Base-by-base conservation (phyloP, 2,113 vertebrate genomes). In the Nerophis lumbriciformis region DNA sequence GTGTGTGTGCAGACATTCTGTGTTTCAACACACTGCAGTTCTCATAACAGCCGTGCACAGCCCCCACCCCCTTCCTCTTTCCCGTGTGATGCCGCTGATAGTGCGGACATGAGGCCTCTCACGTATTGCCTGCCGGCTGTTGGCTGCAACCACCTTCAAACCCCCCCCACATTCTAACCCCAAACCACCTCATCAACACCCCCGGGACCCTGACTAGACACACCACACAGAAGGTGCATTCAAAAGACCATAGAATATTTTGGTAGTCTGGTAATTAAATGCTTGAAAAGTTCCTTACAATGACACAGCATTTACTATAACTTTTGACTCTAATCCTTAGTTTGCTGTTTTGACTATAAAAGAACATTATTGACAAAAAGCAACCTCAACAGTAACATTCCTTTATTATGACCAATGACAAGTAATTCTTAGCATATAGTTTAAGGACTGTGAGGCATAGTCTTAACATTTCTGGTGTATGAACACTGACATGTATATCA, bases 11-110 rank as follows among this genome's bases (percentile, higher is more conserved):
- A 80, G 84, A 79, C 72, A 21, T 37, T 78, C 56, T 85, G 77
- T 85, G 77, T 90, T 88, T 88, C 83, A 78, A 87, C 84, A 87
- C 78, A 86, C 76, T 82, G 81, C 81, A 83, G 77, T 75, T 82
- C 84, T 82, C 83, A 83, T 88, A 89, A 87, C 80, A 80, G 79
- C 80, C 61, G 51, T 56, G 39, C 60, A 67, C 75, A 65, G 44
- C 42, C 60, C 39, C 63, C 70, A 50, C 63, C 54, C n/a, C 65
- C 71, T 77, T 82, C 78, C 82, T 82, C 74, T 79, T 83, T 77
- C 79, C 67, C 72, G 62, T 85, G 82, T 83, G 83, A 85, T 86
- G 81, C 73, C 65, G 63, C 69, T 70, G 77, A 88, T 86, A 84
- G 78, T 70, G 79, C 76, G 81, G 77, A 84, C 85, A 74, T 82